A percentile compares a stretch with the other conserved stretches of the same genome.
Evolutionary conservation across 2,888 invertebrate species (phyloP).

Genomic region (Cryptocheilus praepositus): DNA sequence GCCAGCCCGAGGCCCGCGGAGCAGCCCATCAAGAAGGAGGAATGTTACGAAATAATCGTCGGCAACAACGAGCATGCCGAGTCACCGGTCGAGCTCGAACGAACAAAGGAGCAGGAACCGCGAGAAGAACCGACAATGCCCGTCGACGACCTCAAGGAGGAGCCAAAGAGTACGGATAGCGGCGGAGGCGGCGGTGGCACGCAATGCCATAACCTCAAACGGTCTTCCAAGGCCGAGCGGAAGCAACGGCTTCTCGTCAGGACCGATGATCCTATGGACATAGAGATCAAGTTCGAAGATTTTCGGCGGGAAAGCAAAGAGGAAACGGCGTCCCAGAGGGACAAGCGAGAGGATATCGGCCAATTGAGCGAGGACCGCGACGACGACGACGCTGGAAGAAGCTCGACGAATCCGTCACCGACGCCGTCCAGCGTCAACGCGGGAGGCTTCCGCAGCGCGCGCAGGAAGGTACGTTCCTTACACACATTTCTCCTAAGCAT

Average conservation of each 20-base stretch:
- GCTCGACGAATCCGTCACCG: constrained; percentile 71
- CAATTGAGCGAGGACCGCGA: constrained; percentile 69
- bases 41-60: constrained; percentile 62
- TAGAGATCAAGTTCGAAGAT: constrained; percentile 70
- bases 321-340: constrained; percentile 55
- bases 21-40: constrained; percentile 55
- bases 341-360: constrained; percentile 57
- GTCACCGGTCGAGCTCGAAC: constrained; percentile 47
- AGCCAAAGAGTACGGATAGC: constrained; percentile 39
- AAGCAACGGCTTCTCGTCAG: constrained; percentile 69
- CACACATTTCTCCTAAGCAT: background rate
- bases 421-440: constrained; percentile 67
- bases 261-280: constrained; percentile 68
- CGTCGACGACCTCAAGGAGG: constrained; percentile 44
- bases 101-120: constrained; percentile 37
- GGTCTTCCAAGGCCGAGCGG: constrained; percentile 65
- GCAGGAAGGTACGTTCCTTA: constrained; percentile 65
- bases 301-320: constrained; percentile 59
- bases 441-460: constrained; percentile 69
- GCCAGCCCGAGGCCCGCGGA: constrained; percentile 61
- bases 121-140: constrained; percentile 31
- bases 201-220: constrained; percentile 63
- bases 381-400: constrained; percentile 78
- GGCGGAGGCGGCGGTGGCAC: background rate
- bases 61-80: constrained; percentile 42